A percentile compares a stretch with the other conserved stretches of the same genome.
phyloP scores from a whole-genome alignment of 2,113 vertebrate species.

The Paradisaea rubra region DNA sequence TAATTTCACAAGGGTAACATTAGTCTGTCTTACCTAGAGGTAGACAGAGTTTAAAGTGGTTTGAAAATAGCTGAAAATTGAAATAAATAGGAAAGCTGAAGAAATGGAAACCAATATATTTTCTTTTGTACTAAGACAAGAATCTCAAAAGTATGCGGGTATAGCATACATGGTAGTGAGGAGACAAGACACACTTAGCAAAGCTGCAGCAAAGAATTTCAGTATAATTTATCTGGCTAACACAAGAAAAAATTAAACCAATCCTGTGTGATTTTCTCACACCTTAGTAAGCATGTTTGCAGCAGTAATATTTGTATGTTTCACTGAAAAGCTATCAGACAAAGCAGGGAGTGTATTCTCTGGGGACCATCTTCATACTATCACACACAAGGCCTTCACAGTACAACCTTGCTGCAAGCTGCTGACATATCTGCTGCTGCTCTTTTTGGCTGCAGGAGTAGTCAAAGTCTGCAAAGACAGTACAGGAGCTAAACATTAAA shows the following conservation, averaged over 20 bases:
- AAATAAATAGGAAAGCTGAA: not conserved
- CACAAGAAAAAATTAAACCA: not conserved
- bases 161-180: not conserved
- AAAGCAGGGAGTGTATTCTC: not conserved
- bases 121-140: not conserved
- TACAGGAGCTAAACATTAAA: not conserved
- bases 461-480: not conserved
- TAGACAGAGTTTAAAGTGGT: not conserved
- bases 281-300: not conserved
- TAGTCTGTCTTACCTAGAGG: not conserved
- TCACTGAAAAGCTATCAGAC: not conserved
- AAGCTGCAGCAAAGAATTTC: not conserved
- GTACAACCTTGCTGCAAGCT: not conserved
- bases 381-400: not conserved
- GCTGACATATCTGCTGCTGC: not conserved
- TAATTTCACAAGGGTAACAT: not conserved
- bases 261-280: not conserved
- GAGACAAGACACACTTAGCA: not conserved
- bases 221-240: not conserved
- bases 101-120: not conserved
- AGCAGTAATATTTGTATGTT: not conserved
- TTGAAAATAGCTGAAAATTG: not conserved
- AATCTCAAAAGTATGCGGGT: not conserved
- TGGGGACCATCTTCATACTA: not conserved
- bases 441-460: not conserved